Base-by-base conservation (phyloP, 1,140 invertebrate genomes). In the Teleopsis dalmanni region DNA sequence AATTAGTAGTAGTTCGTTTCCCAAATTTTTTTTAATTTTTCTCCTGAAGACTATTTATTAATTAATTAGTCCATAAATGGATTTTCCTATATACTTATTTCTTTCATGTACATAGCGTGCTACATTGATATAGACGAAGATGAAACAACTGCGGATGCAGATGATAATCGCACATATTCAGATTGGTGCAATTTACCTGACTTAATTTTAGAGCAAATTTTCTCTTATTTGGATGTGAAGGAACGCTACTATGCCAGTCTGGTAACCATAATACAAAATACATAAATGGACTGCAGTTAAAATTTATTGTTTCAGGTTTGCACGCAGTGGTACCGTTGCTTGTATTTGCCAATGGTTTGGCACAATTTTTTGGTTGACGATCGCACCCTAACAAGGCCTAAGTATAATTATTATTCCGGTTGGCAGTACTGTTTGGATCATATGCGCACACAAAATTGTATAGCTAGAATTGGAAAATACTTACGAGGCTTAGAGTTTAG, bases 361-460 rank as follows among this genome's bases (percentile, higher is more conserved):
- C 71, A 79, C 11, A 80, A 76, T 4, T 91, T 91, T 60, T 72
- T 78, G 1, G 68, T 91, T 16, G 76, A 82, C 48, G 87, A 90
- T 60, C 76, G 73, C 9, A 87, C 85, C 0, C 68, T 91, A 3
- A 88, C 85, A 0, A 75, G 85, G 45, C 73, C 83, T 4, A 82
- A 82, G 60, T 90, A 81, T 60, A 88, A 89, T 65, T 87, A 88
- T 56, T 89, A 89, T 65, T 83, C 83, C 45, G 88, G 88, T 9
- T 90, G 87, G 81, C 82, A 86, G 69, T 81, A 85, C 57, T 81
- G 84, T 40, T 60, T 90, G 48, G 86, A 89, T 67, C 85, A 88
- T 62, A 75, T 86, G 53, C 73, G 84, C 47, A 81, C 83, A 0
- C 84, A 85, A 54, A 66, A 81, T 8, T 91, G 85, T 57, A 71